Base-by-base conservation (phyloP, 2,888 invertebrate species). In the Helobdella robusta region DNA sequence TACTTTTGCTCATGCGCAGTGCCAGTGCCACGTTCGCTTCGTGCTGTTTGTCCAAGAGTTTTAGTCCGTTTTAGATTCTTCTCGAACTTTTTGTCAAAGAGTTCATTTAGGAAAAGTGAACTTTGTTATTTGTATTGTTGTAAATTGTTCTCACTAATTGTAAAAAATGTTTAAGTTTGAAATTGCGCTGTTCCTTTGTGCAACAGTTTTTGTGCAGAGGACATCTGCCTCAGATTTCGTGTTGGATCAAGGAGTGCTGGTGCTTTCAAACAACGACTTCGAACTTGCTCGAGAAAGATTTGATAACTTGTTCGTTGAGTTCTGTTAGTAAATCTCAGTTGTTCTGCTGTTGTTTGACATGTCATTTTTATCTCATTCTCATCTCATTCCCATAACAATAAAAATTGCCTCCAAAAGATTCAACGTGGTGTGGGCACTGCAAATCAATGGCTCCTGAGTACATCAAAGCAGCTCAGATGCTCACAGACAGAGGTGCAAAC, bases 341-440 rank as follows among this genome's bases (percentile, higher is more conserved):
- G 5, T 36, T 35, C 15, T 25, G 15, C 25, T 6, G 20, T n/a
- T 58, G 8, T 15, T 23, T 28, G n/a, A 32, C 30, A 11, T 58
- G 8, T 32, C 6, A 25, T 28, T 52, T 52, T 20, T 11, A 52
- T 18, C 11, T 52, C 11, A 40, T 15, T n/a, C 18, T 40, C 18
- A 40, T 40, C 11, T 15, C 18, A 15, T 40, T 40, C 44, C 44
- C 11, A 40, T 40, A 15, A 25, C 6, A 50, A 6, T 23, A 50
- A 23, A 23, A 50, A 8, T 50, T 50, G n/a, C 50, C 5, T 5
- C 6, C n/a, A 40, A 40, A 40, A 93, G 95, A 97, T 85, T 95
- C 97, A 63, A 97, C 97, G 76, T 97, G 98, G 98, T 99, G 98
- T 81, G 97, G 95, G 72, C 97, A 99, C 81, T 99, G 98, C 85